Percentiles rank a stretch among this genome's conserved stretches.
Evolutionary conservation across 1,140 invertebrate species (phyloP).

Genomic region (Euglossa dilemma): DNA sequence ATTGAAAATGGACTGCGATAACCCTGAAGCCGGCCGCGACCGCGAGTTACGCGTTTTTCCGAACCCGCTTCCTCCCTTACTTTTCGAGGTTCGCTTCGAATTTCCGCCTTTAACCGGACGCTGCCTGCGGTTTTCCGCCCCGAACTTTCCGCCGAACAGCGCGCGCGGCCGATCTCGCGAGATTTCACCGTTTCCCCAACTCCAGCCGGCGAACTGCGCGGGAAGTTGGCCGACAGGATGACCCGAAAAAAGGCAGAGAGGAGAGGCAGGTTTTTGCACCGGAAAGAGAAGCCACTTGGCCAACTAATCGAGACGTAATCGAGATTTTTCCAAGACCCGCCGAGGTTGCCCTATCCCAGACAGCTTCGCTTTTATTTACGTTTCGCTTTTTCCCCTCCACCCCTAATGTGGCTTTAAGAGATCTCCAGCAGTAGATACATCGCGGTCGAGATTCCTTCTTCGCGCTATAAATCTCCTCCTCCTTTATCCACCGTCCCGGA

Average conservation of each 20-base stretch:
- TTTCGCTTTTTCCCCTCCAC: constrained; percentile 8
- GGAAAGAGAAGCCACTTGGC: neutral
- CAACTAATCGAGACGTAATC: too few relatives aligned
- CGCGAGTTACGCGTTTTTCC: constrained; percentile 56
- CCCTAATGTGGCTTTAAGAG: neutral
- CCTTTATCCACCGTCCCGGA: constrained; percentile 43
- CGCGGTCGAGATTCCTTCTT: constrained; percentile 34
- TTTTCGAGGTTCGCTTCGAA: constrained; percentile 52
- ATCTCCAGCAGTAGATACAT: constrained; percentile 34
- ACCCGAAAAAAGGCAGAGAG: neutral
- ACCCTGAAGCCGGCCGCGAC: constrained; percentile 50
- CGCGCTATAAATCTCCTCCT: constrained; percentile 42
- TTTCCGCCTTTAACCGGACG: constrained; percentile 41
- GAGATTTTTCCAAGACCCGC: too few relatives aligned
- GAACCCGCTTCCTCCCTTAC: constrained; percentile 48
- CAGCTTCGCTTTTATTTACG: neutral
- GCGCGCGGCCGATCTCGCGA: constrained; percentile 1
- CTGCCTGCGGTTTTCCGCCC: constrained; percentile 25
- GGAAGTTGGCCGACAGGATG: constrained; percentile 6
- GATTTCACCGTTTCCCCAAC: neutral
- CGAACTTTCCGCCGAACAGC: constrained; percentile 5
- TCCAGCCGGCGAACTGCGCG: neutral
- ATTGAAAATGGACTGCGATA: constrained; percentile 66
- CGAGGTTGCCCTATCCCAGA: too few relatives aligned
- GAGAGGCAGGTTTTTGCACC: too few relatives aligned